Percentiles rank a stretch among this genome's conserved stretches.
Conservation (phyloP, 1,140 invertebrate species). For the Drosophila littoralis region DNA sequence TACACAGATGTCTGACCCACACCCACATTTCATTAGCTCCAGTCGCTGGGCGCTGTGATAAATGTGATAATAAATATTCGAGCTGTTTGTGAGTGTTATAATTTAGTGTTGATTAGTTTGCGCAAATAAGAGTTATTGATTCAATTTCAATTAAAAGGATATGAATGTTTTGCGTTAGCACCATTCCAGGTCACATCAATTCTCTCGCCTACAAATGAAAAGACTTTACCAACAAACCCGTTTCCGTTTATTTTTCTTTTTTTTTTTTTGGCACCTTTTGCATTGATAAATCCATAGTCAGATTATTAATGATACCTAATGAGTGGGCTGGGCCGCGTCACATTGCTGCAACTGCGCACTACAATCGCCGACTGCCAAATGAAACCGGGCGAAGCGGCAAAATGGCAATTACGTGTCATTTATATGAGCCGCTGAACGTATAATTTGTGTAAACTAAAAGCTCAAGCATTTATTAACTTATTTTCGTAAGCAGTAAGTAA, state of each 20-base stretch:
- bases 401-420: conserved; percentile 73
- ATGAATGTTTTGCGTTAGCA: conserved; percentile 65
- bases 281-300: conserved; percentile 58
- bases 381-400: conserved; percentile 31
- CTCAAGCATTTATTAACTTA: conserved; percentile 78
- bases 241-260: conserved; percentile 13
- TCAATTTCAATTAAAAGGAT: conserved; percentile 83
- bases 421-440: conserved; percentile 56
- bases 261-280: conserved; percentile 68
- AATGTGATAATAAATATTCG: conserved; percentile 82
- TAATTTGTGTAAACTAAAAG: conserved; percentile 65
- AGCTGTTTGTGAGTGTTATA: conserved; percentile 82
- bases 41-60: conserved; percentile 60
- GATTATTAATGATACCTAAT: conserved; percentile 79
- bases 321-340: conserved; percentile 65
- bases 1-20: conserved; percentile 61
- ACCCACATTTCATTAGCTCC: conserved; percentile 58
- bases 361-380: conserved; percentile 11
- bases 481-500: conserved; percentile 56
- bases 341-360: conserved; percentile 36
- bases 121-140: conserved; percentile 82
- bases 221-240: conserved; percentile 65
- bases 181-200: conserved; percentile 34
- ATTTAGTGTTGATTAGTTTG: conserved; percentile 83
- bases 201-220: conserved; percentile 52